A percentile compares a stretch with the other conserved stretches of the same genome.
These are phyloP conservation scores for Serranochromis macrocephalus DNA, from an alignment of 2,113 vertebrate species.

Conservation along the genomic window DNA sequence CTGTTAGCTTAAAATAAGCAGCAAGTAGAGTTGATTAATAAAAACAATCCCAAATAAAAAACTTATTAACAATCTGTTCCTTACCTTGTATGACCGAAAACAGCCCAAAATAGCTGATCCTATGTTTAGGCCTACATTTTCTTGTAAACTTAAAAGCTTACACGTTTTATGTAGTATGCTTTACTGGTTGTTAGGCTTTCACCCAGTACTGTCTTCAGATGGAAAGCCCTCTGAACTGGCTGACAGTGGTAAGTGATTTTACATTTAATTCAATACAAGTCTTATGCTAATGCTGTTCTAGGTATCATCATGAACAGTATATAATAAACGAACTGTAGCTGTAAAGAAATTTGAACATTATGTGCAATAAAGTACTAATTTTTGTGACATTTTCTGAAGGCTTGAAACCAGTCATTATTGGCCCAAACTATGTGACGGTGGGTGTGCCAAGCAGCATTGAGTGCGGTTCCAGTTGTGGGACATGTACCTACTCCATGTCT, in stretches of 20 bases:
- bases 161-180: not conserved
- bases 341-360: not conserved
- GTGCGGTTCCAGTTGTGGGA: not conserved
- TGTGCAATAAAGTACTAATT: not conserved
- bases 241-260: not conserved
- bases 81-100: not conserved
- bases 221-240: not conserved
- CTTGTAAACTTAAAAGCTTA: not conserved
- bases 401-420: not conserved
- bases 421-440: slow-evolving; percentile 34
- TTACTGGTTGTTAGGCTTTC: not conserved
- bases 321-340: not conserved
- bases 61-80: not conserved
- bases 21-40: not conserved
- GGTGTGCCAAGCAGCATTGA: slow-evolving; percentile 31
- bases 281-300: not conserved
- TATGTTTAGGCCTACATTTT: not conserved
- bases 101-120: not conserved
- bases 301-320: not conserved
- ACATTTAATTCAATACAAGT: not conserved
- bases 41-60: not conserved
- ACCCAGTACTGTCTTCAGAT: not conserved
- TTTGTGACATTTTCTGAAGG: slow-evolving; percentile 4
- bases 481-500: slow-evolving; percentile 29
- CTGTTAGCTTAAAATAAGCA: rapidly evolving